Conservation (phyloP, 2,888 invertebrate genomes). For the Amorpha juglandis region DNA sequence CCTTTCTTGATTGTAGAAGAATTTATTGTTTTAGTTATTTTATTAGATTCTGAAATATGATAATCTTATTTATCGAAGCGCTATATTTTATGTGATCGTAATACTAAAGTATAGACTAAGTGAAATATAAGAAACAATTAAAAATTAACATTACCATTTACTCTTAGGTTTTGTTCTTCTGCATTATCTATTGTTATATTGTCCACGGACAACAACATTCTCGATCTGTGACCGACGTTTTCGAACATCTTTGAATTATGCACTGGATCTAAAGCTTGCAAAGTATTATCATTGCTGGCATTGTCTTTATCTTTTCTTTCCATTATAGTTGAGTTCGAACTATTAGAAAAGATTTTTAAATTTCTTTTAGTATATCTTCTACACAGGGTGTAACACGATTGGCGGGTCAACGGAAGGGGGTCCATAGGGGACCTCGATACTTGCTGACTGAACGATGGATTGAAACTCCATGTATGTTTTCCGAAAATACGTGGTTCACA, state of each 20-base stretch:
- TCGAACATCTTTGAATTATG: constrained; percentile 60
- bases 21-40: neutral
- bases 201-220: constrained; percentile 57
- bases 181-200: constrained; percentile 18
- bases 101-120: too few relatives aligned
- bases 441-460: too few relatives aligned
- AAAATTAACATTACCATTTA: constrained; percentile 9
- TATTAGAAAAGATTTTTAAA: constrained; percentile 32
- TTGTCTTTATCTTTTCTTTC: constrained; percentile 10
- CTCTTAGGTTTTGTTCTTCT: neutral
- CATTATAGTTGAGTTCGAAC: constrained; percentile 27
- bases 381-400: too few relatives aligned
- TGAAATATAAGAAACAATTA: neutral
- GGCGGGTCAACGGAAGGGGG: too few relatives aligned
- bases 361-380: too few relatives aligned
- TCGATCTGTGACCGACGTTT: constrained; percentile 62
- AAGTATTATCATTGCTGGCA: neutral
- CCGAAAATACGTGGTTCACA: too few relatives aligned
- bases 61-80: neutral
- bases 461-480: too few relatives aligned
- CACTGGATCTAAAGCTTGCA: constrained; percentile 40
- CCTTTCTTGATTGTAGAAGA: constrained; percentile 23
- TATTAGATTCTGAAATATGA: constrained; percentile 30
- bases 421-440: too few relatives aligned
- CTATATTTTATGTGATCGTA: neutral